phyloP scores from a whole-genome alignment of 2,113 vertebrate species.

The Cricetomys ansorgei region DNA sequence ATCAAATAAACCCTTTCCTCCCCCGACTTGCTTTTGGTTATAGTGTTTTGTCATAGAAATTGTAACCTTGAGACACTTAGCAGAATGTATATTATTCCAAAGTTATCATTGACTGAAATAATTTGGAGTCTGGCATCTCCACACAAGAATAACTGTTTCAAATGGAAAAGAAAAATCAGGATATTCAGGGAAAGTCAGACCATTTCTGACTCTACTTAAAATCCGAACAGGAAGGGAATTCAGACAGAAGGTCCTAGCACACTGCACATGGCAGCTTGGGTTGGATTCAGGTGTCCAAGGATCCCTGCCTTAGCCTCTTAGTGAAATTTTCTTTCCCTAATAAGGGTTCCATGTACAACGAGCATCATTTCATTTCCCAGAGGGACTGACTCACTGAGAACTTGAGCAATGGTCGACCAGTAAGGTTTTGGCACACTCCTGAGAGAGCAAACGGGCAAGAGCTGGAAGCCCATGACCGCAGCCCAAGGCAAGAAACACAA shows the following conservation, averaged over 20 bases:
- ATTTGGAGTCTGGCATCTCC: background rate
- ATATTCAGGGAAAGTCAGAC: background rate
- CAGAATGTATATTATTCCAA: background rate
- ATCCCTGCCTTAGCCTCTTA: background rate
- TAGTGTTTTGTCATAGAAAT: background rate
- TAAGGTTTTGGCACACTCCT: background rate
- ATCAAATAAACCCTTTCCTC: no score
- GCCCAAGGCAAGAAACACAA: background rate
- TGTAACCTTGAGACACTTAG: background rate
- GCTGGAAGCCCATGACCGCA: background rate
- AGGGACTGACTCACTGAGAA: background rate
- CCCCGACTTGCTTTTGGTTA: background rate
- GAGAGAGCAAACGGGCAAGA: background rate
- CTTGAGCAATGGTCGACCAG: background rate
- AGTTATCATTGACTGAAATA: background rate
- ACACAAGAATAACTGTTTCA: background rate
- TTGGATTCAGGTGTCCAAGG: accelerated
- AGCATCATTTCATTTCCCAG: background rate
- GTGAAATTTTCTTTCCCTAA: background rate
- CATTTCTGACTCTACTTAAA: background rate
- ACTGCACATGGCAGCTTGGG: background rate
- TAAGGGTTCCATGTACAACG: background rate
- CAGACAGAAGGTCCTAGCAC: accelerated
- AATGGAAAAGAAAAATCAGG: background rate
- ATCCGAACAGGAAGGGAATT: background rate